Evolutionary conservation across 1,140 invertebrate species (phyloP).

Genomic region (Temnothorax curvispinosus): DNA sequence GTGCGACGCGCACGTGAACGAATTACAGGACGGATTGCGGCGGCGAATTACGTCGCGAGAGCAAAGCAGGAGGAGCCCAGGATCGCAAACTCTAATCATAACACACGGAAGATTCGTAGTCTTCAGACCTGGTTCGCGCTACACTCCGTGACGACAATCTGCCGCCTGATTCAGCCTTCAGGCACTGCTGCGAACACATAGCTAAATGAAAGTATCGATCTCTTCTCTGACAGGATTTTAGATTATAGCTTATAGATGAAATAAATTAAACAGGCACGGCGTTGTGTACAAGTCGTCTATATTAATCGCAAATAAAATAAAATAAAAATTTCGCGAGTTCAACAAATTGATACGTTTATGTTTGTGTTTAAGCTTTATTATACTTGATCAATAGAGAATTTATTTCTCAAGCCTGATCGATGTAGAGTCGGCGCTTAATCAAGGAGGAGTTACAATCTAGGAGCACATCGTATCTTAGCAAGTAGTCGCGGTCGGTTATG

Average conservation of each 20-base stretch:
- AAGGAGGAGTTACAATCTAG: too few relatives aligned
- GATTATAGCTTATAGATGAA: neutral
- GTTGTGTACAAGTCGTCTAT: neutral
- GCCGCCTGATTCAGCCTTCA: neutral
- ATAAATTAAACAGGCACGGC: neutral
- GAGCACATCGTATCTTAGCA: neutral
- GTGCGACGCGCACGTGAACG: neutral
- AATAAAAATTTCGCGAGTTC: neutral
- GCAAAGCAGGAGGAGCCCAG: neutral
- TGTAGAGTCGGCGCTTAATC: too few relatives aligned
- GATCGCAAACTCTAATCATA: constrained; percentile 25
- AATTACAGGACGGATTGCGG: neutral
- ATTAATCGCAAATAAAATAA: neutral
- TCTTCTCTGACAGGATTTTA: neutral
- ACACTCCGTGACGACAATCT: neutral
- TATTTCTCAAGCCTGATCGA: neutral
- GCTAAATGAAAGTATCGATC: constrained; percentile 1
- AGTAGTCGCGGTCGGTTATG: neutral
- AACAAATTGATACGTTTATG: neutral
- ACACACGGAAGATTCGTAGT: neutral
- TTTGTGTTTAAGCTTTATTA: neutral
- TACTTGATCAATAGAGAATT: neutral
- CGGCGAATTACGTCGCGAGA: neutral
- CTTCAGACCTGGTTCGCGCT: neutral
- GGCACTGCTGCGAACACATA: neutral